A percentile compares a stretch with the other conserved stretches of the same genome.
These are phyloP conservation scores for Scaptodrosophila latifasciaeformis DNA, from an alignment of 2,888 invertebrate genomes.

Conservation along the genomic window DNA sequence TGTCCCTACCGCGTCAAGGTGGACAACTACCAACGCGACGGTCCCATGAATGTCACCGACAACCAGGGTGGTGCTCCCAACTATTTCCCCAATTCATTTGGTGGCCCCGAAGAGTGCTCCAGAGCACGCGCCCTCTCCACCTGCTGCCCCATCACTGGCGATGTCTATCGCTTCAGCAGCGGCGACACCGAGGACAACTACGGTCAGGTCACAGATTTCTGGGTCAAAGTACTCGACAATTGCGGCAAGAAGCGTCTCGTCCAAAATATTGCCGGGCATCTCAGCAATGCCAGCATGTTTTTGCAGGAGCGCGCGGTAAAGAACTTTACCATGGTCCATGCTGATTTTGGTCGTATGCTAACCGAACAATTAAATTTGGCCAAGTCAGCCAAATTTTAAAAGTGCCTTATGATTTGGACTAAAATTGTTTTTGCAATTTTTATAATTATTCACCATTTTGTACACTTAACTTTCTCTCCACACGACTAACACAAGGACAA, in stretches of 20 bases:
- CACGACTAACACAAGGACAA: neutral
- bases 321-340: slow-evolving; percentile 87
- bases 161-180: slow-evolving; percentile 86
- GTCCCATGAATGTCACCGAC: slow-evolving; percentile 82
- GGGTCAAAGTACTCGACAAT: slow-evolving; percentile 85
- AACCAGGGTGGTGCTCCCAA: slow-evolving; percentile 94
- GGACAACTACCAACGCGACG: slow-evolving; percentile 92
- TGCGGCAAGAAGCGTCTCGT: slow-evolving; percentile 84
- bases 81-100: slow-evolving; percentile 97
- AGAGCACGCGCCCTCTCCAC: slow-evolving; percentile 79
- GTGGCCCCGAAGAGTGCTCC: slow-evolving; percentile 86
- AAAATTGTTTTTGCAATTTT: neutral
- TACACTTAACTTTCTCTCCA: neutral
- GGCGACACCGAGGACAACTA: slow-evolving; percentile 92
- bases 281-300: slow-evolving; percentile 87
- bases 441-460: neutral
- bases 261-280: slow-evolving; percentile 86
- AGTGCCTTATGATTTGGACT: neutral
- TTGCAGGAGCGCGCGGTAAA: slow-evolving; percentile 91
- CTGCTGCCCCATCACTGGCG: slow-evolving; percentile 81
- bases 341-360: slow-evolving; percentile 85
- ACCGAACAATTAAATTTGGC: slow-evolving; percentile 79
- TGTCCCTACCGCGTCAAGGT: slow-evolving; percentile 86
- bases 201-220: slow-evolving; percentile 88
- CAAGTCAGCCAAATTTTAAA: no score